A percentile compares a stretch with the other conserved stretches of the same genome.
Conservation (phyloP, 2,797 vertebrate genomes). For the Lagorchestes hirsutus region DNA sequence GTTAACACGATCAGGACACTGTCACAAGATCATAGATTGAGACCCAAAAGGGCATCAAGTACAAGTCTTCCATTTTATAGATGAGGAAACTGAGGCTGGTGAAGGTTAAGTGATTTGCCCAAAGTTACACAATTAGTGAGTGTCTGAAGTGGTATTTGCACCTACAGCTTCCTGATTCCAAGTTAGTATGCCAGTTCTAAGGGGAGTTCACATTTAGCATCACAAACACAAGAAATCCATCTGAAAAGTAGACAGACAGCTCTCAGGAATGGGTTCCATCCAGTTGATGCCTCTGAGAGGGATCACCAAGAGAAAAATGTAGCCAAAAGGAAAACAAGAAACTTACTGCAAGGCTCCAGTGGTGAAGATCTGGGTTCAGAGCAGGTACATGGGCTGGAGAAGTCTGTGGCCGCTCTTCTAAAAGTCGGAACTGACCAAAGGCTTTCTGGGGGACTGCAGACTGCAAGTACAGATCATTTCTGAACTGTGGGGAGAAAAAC, state of each 20-base stretch:
- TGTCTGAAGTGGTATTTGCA: background rate
- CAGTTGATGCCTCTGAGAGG: background rate
- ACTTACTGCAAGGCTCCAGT: conserved; percentile 87
- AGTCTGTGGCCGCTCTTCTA: conserved; percentile 82
- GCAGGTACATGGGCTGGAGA: conserved; percentile 80
- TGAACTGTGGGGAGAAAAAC: conserved; percentile 81
- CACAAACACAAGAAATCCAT: background rate
- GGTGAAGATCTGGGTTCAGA: conserved; percentile 81
- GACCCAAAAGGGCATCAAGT: background rate
- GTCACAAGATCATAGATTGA: background rate
- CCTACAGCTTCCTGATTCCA: background rate
- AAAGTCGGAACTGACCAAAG: conserved; percentile 79
- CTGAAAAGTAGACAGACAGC: background rate
- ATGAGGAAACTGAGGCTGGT: background rate
- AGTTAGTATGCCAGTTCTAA: background rate
- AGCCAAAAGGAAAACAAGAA: background rate
- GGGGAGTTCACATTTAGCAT: background rate
- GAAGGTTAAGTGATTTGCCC: background rate
- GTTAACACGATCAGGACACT: background rate
- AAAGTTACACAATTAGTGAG: background rate
- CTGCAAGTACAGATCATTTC: conserved; percentile 86
- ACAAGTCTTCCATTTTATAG: background rate
- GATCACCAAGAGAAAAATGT: background rate
- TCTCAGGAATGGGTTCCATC: background rate
- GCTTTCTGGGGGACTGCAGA: conserved; percentile 76